Base-by-base conservation (phyloP, 2,113 vertebrate species). In the Melozone crissalis region DNA sequence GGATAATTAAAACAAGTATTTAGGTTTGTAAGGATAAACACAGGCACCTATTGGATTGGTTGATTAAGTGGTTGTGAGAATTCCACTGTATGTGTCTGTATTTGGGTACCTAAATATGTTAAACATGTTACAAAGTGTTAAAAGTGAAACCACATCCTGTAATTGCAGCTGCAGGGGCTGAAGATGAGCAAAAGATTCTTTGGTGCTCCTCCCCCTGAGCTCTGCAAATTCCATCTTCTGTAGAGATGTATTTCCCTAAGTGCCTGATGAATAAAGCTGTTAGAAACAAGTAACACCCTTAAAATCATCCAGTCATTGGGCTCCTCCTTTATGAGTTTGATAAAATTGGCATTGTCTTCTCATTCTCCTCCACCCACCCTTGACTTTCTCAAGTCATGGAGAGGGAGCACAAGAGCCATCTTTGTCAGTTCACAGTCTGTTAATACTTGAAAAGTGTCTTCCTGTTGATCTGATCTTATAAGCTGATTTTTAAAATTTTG, bases 311-410 rank as follows among this genome's bases (percentile, higher is more conserved):
- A 88, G 72, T 80, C 52, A 16, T 20, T 59, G 63, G 65, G 37
- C 57, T 90, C 2, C 72, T 91, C 31, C 44, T 63, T 68, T 33
- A 30, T 22, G 65, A 61, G 61, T 51, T 44, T 75, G 61, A 33
- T 90, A 35, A 87, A 94, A 85, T 33, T 65, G 47, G 11, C 52
- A 23, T 75, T 57, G 44, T 92, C 54, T 80, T 92, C 26, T 80
- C 66, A 15, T 78, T 84, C 28, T 92, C 19, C 33, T 92, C 47
- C 47, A 71, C 27, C 24, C 68, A 73, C 65, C 76, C 80, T 65
- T 93, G 83, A 78, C 76, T 91, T 94, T 46, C 76, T 85, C 65
- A 94, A 92, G 82, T 77, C 43, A 23, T 44, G 44, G 83, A 90
- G 80, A 65, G 41, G 46, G 61, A 93, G 39, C 59, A 77, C 59